phyloP scores from a whole-genome alignment of 2,888 invertebrate genomes.

The Hartigia nigra region DNA sequence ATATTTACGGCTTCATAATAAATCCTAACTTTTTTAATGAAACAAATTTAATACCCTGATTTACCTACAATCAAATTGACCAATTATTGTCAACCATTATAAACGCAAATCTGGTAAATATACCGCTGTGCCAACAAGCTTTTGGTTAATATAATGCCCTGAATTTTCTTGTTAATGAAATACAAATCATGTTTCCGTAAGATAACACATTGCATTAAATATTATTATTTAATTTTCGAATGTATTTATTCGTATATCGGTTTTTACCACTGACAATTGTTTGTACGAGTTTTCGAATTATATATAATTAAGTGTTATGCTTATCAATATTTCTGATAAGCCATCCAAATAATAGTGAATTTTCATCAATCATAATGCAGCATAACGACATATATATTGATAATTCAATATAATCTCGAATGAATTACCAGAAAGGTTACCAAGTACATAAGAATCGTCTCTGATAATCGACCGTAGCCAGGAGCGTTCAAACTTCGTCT shows the following conservation, averaged over 20 bases:
- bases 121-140: neutral
- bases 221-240: neutral
- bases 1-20: neutral
- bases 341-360: neutral
- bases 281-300: neutral
- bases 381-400: neutral
- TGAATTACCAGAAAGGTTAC: neutral
- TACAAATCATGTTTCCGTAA: neutral
- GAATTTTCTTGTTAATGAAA: neutral
- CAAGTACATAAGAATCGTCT: neutral
- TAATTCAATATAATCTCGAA: neutral
- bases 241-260: neutral
- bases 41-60: neutral
- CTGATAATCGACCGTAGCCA: neutral
- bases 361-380: neutral
- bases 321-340: neutral
- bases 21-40: neutral
- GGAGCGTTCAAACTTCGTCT: neutral
- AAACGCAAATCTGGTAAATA: neutral
- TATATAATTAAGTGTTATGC: neutral
- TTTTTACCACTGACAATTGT: neutral
- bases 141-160: neutral
- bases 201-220: neutral
- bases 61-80: neutral
- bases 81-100: neutral